Conservation (phyloP, 2,888 invertebrate genomes). For the Eristalinus sepulchralis region DNA sequence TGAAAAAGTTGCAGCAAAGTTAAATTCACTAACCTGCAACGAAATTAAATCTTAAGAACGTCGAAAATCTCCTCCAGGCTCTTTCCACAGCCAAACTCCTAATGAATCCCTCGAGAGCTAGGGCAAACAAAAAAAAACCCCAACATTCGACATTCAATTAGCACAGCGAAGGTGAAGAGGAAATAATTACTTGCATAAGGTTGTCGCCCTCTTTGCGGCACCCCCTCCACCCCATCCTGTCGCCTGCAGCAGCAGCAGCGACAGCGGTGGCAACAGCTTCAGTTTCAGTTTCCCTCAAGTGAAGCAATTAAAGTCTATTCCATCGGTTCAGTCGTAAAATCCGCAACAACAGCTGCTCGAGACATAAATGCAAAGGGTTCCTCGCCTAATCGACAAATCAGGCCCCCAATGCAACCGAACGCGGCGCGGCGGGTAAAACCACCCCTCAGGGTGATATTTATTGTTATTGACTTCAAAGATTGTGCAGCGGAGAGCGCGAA, state of each 20-base stretch:
- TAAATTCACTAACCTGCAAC: no score
- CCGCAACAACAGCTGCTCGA: conserved; percentile 49
- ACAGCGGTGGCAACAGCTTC: conserved; percentile 9
- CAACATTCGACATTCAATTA: neutral
- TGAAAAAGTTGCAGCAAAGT: no score
- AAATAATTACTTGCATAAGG: conserved; percentile 63
- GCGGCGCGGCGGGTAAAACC: neutral
- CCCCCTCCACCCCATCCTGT: neutral
- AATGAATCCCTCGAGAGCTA: neutral
- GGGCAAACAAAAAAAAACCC: neutral
- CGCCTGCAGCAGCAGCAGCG: neutral
- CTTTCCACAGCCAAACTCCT: neutral
- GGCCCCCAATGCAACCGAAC: conserved; percentile 12
- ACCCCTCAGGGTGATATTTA: conserved; percentile 1
- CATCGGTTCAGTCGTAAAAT: conserved; percentile 49
- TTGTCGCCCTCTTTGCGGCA: neutral
- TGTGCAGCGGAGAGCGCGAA: conserved; percentile 31
- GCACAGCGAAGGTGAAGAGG: neutral
- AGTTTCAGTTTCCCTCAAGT: neutral
- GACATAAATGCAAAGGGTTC: conserved; percentile 38
- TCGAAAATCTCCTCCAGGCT: neutral
- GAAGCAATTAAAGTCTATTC: conserved; percentile 53
- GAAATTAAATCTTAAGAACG: neutral
- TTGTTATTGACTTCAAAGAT: conserved; percentile 48
- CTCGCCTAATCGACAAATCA: conserved; percentile 22